Base-by-base conservation (phyloP, 2,888 invertebrate genomes). In the Ichneumoninae sp. region DNA sequence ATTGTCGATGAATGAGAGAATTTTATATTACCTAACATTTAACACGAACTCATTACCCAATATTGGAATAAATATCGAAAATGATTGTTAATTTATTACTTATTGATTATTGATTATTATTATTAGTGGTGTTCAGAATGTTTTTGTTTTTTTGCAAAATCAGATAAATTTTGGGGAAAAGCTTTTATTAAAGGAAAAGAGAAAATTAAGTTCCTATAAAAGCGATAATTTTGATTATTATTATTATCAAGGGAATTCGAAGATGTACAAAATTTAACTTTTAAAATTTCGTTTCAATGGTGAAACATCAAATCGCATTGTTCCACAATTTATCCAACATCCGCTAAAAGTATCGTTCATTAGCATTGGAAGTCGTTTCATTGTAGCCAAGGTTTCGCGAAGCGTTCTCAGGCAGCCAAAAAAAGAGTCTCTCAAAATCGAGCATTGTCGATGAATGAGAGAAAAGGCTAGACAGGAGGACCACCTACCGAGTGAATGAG, bases 401-500 rank as follows among this genome's bases (percentile, higher is more conserved):
- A 36, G 19, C 63, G 52, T 63, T 65, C 54, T 33, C 22, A 57
- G 68, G 75, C 81, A 71, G 69, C 66, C 78, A 69, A 83, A 71
- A 69, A 83, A 60, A 60, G 63, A 52, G 40, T 44, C 36, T 16
- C 30, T 66, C 36, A 69, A 78, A 83, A 78, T 78, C 63, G 68
- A 69, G 26, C 52, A 78, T 78, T 66, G 69, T 83, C 57, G 60
- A 63, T 63, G 78, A 57, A 69, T 36, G 30, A 74, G 68, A 74
- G 71, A 82, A 69, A 66, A 19, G 63, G 57, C 77, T 66, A 76
- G 76, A 70, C 81, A 71, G 63, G 52, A 7, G 71, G 77, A 82
- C 82, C 77, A 71, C 77, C 71, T 77, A 71, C 77, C 22, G 71
- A 60, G 71, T 77, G 66, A 82, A 77, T 63, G 83, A 83, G 68